Base-by-base conservation (phyloP, 2,888 invertebrate species). In the Leptopilina myrica region DNA sequence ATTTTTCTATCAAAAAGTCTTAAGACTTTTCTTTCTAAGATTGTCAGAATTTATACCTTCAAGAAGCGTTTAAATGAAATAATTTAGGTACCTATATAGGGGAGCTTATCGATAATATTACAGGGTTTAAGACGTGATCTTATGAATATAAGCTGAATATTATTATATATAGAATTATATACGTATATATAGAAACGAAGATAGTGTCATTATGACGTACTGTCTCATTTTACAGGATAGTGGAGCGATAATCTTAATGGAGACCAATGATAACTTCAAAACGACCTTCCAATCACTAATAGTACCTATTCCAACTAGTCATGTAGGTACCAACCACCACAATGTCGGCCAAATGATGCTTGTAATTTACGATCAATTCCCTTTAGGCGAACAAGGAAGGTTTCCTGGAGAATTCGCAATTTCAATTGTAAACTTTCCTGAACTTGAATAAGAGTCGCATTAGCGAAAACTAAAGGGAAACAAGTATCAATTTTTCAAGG, bases 231-330 rank as follows among this genome's bases (percentile, higher is more conserved):
- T 73, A 9, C n/a, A 73, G 53, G 3, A 56, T 53, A 33, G n/a
- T 3, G 11, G n/a, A 26, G n/a, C n/a, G 73, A 73, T 73, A 49
- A 73, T 56, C 53, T 73, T 73, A 73, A 73, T 56, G 33, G 53
- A 73, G 73, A 73, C 53, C 73, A 73, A 73, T 73, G 73, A 73
- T 73, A 73, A 56, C 73, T 73, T 9, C 56, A 40, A 73, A 73
- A 73, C 73, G 73, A 53, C n/a, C 73, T 56, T 73, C 73, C 33
- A 33, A 73, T 73, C 56, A 73, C 73, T 40, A 73, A 73, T 73
- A 73, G 56, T 33, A 73, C 73, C 73, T 26, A 73, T 73, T 73
- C 53, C 56, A 56, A 56, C 56, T 56, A 56, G 14, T 49, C 14
- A 20, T 69, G 40, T 56, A 20, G 53, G 40, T 56, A 73, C 56